Percentiles rank a stretch among this genome's conserved stretches.
phyloP scores from a whole-genome alignment of 2,888 invertebrate genomes.

The Metalampra italica region DNA sequence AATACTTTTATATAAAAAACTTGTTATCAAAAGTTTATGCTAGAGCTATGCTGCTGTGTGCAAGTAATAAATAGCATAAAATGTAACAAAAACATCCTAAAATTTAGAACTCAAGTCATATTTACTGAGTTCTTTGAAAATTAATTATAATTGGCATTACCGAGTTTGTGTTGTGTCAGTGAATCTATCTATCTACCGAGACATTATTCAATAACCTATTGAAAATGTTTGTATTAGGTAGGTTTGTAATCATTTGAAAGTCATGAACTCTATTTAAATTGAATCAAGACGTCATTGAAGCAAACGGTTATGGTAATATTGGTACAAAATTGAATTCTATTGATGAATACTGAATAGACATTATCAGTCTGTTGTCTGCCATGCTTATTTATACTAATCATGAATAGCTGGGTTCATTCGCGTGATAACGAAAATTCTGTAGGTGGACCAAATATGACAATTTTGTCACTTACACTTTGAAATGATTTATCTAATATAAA shows the following conservation, averaged over 20 bases:
- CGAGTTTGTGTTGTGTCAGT: too few species aligned
- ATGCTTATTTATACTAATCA: background rate
- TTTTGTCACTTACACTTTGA: too few species aligned
- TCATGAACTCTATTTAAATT: constrained; percentile 41
- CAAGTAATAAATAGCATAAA: too few species aligned
- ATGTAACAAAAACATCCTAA: too few species aligned
- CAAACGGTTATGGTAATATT: constrained; percentile 43
- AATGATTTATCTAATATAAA: too few species aligned
- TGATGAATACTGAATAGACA: constrained; percentile 1
- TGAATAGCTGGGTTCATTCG: background rate
- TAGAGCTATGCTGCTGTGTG: too few species aligned
- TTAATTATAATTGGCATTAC: too few species aligned
- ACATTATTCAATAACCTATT: constrained; percentile 1
- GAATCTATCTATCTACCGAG: too few species aligned
- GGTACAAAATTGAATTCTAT: constrained; percentile 33
- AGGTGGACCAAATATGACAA: too few species aligned
- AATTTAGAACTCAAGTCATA: constrained; percentile 6
- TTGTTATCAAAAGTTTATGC: too few species aligned
- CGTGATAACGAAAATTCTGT: background rate
- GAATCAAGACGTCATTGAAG: constrained; percentile 37
- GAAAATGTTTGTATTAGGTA: background rate
- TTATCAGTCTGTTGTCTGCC: background rate
- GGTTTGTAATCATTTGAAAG: constrained; percentile 22
- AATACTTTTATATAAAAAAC: too few species aligned
- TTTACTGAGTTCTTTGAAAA: too few species aligned